These are phyloP conservation scores for Rugalucina vietnamica DNA, from an alignment of 2,888 invertebrate genomes.

Conservation along the genomic window DNA sequence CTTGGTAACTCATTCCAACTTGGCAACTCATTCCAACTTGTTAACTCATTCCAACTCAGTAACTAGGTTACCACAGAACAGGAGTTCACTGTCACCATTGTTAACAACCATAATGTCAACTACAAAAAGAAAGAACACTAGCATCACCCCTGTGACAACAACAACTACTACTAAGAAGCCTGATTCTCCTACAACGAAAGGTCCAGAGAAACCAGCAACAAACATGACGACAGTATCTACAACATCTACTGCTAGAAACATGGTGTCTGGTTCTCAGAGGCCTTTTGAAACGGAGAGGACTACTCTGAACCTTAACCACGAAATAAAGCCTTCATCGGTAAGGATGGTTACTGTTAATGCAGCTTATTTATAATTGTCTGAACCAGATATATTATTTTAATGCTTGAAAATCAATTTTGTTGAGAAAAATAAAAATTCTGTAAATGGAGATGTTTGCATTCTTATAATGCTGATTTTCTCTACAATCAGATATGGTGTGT, in stretches of 20 bases:
- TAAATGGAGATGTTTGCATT: too few species aligned
- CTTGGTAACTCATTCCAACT: not conserved
- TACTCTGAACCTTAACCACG: not conserved
- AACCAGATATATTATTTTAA: too few species aligned
- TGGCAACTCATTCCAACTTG: not conserved
- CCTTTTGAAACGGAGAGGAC: not conserved
- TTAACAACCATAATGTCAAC: not conserved
- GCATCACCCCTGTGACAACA: not conserved
- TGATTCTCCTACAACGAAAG: not conserved
- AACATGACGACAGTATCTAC: not conserved
- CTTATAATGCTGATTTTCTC: too few species aligned
- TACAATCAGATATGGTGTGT: too few species aligned
- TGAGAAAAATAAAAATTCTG: too few species aligned
- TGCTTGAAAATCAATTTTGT: too few species aligned
- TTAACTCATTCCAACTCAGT: not conserved
- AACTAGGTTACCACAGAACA: too few species aligned
- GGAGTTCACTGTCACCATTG: not conserved
- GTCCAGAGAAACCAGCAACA: not conserved
- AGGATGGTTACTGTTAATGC: too few species aligned
- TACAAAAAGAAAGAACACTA: not conserved
- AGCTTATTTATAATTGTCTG: too few species aligned
- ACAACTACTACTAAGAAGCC: not conserved
- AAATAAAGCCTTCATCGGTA: not conserved
- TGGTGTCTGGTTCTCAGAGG: not conserved
- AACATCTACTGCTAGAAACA: too few species aligned